Conservation (phyloP, 1,140 invertebrate species). For the Nephila pilipes region DNA sequence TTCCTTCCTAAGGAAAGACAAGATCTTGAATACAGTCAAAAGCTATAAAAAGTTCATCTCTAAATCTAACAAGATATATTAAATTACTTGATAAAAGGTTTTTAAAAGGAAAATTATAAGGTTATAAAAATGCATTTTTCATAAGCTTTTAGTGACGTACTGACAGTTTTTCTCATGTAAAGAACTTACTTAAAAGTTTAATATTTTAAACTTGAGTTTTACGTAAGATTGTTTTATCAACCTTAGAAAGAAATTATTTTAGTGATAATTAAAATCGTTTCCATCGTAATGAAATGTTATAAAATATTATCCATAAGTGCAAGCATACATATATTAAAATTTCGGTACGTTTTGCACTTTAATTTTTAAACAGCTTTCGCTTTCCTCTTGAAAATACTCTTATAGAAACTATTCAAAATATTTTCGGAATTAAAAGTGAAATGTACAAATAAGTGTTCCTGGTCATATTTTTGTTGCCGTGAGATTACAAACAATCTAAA, state of each 20-base stretch:
- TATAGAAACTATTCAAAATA: no score
- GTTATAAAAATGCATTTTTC: constrained; percentile 14
- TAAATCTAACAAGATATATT: background rate
- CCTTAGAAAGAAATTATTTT: background rate
- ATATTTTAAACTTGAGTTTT: background rate
- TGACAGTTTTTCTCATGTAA: background rate
- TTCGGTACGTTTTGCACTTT: no score
- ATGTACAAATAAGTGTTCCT: no score
- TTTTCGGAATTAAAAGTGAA: no score
- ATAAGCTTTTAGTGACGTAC: background rate
- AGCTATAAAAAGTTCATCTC: background rate
- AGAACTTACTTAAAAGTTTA: background rate
- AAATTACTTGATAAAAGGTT: constrained; percentile 32
- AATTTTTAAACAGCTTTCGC: no score
- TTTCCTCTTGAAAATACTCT: no score
- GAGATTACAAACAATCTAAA: no score
- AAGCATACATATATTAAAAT: no score
- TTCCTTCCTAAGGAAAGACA: background rate
- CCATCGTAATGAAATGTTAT: no score
- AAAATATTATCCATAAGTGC: no score
- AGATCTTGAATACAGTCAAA: background rate
- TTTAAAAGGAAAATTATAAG: background rate
- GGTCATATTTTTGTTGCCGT: no score
- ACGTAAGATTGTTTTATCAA: background rate
- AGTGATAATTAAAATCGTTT: no score